These are phyloP conservation scores for Proterorhinus semilunaris DNA, from an alignment of 2,113 vertebrate genomes.

Conservation along the genomic window DNA sequence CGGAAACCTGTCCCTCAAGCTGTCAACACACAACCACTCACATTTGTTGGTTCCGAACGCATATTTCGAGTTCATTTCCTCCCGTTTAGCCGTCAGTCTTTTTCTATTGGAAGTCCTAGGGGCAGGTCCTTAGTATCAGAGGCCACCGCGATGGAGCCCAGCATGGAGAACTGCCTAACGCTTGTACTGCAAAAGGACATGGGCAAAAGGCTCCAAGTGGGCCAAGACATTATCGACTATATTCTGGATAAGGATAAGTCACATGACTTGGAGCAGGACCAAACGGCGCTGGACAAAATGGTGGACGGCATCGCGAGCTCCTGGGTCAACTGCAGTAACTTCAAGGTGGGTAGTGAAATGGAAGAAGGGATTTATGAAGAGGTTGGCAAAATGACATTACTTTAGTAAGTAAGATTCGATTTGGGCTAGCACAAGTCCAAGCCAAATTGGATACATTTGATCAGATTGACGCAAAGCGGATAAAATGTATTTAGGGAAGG, in stretches of 20 bases:
- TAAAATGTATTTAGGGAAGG: not conserved
- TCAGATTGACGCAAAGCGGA: not conserved
- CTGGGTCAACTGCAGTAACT: conserved; percentile 99
- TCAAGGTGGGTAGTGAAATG: conserved; percentile 84
- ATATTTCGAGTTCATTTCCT: conserved; percentile 50
- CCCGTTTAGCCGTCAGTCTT: conserved; percentile 31
- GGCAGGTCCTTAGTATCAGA: conserved; percentile 10
- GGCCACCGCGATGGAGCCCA: conserved; percentile 86
- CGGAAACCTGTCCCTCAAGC: conserved; percentile 67
- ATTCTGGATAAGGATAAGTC: conserved; percentile 92
- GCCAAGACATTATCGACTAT: conserved; percentile 94
- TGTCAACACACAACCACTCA: conserved; percentile 25
- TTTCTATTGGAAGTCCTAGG: conserved; percentile 25
- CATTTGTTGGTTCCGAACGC: conserved; percentile 41
- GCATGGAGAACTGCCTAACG: conserved; percentile 90
- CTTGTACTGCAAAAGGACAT: conserved; percentile 97
- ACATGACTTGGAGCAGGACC: conserved; percentile 93
- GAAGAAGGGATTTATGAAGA: not conserved
- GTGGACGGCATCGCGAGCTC: conserved; percentile 93
- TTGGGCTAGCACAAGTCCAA: not conserved
- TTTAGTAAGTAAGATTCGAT: not conserved
- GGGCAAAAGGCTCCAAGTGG: conserved; percentile 92
- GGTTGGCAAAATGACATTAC: not conserved
- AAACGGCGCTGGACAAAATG: conserved; percentile 95
- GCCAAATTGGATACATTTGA: not conserved